Conservation (phyloP, 2,113 vertebrate species). For the Hydropotes inermis region DNA sequence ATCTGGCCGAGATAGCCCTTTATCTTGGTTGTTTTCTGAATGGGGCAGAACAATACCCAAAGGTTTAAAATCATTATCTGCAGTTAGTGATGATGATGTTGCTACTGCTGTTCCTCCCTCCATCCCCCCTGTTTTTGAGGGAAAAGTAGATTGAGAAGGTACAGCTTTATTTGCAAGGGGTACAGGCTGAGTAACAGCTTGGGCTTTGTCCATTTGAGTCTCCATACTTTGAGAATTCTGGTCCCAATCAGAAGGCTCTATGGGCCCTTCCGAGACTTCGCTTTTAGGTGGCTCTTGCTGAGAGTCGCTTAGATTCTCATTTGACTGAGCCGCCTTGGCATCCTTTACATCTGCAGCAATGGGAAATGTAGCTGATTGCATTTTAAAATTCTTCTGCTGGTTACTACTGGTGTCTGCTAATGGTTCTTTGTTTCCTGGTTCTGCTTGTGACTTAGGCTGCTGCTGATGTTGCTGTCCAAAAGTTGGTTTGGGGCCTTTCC, state of each 20-base stretch:
- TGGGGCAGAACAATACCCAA: slow-evolving; percentile 68
- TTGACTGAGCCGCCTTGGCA: slow-evolving; percentile 70
- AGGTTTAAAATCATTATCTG: slow-evolving; percentile 79
- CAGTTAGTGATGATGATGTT: slow-evolving; percentile 63
- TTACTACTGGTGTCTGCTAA: slow-evolving; percentile 77
- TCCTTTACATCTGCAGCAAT: slow-evolving; percentile 70
- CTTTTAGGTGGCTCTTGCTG: slow-evolving; percentile 79
- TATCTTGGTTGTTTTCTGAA: slow-evolving; percentile 78
- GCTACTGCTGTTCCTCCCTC: slow-evolving; percentile 62
- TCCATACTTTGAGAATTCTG: slow-evolving; percentile 82
- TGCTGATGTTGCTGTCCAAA: slow-evolving; percentile 79
- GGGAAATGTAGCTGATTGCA: slow-evolving; percentile 72
- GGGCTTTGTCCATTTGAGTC: slow-evolving; percentile 79
- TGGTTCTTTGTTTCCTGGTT: slow-evolving; percentile 82
- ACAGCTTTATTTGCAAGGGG: slow-evolving; percentile 74
- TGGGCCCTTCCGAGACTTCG: slow-evolving; percentile 77
- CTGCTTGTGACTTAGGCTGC: slow-evolving; percentile 76
- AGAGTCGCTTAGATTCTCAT: slow-evolving; percentile 76
- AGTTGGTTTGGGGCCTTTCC: slow-evolving; percentile 80
- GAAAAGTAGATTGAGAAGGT: slow-evolving; percentile 74
- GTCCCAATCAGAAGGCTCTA: slow-evolving; percentile 81
- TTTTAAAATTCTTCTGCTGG: slow-evolving; percentile 77
- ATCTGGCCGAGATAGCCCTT: slow-evolving; percentile 70
- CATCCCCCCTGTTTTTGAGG: slow-evolving; percentile 66
- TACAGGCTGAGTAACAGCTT: slow-evolving; percentile 73